These are phyloP conservation scores for Ptilonorhynchus violaceus DNA, from an alignment of 2,113 vertebrate species.

Conservation along the genomic window DNA sequence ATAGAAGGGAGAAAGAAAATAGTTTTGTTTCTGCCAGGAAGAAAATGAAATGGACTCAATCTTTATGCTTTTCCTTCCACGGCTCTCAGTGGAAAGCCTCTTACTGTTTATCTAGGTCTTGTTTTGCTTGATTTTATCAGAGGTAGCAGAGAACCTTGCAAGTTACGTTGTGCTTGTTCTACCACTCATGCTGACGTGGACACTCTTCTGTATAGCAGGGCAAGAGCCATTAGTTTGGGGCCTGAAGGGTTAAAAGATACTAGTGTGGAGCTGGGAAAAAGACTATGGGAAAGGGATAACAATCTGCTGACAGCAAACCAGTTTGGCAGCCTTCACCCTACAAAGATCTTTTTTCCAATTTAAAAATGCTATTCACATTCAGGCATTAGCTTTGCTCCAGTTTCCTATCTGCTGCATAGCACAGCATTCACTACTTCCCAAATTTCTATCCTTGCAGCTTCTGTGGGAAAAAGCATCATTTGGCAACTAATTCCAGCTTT, in stretches of 20 bases:
- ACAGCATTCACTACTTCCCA: not conserved
- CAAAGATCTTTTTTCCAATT: not conserved
- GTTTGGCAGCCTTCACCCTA: not conserved
- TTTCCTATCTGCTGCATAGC: not conserved
- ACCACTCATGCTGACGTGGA: not conserved
- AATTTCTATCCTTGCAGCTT: not conserved
- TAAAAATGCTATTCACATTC: not conserved
- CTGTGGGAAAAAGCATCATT: not conserved
- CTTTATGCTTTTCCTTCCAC: not conserved
- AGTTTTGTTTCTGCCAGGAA: not conserved
- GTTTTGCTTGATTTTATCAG: not conserved
- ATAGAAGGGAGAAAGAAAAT: not conserved
- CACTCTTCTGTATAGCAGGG: not conserved
- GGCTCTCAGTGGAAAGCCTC: not conserved
- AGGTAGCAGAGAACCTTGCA: not conserved
- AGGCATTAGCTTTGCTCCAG: not conserved
- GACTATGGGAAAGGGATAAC: not conserved
- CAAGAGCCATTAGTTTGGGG: not conserved
- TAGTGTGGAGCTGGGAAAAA: not conserved
- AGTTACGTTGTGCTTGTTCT: not conserved
- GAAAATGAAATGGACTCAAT: not conserved
- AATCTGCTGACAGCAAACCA: slow-evolving; percentile 2
- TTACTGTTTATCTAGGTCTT: not conserved
- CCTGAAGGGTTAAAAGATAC: not conserved
- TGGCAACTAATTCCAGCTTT: not conserved